phyloP scores from a whole-genome alignment of 2,113 vertebrate species.

The Grantiella picta region DNA sequence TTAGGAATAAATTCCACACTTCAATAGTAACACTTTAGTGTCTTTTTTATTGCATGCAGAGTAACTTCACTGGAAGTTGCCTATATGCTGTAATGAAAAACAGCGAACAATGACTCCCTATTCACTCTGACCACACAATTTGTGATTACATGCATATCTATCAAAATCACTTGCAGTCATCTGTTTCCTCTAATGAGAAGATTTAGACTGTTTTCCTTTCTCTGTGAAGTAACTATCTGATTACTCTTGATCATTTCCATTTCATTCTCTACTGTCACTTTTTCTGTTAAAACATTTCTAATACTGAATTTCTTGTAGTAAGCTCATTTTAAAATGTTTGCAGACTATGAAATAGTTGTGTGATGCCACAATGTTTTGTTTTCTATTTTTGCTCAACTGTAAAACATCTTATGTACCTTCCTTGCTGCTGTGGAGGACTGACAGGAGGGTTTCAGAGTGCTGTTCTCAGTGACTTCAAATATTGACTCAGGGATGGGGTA shows the following conservation, averaged over 20 bases:
- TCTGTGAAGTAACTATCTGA: not conserved
- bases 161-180: not conserved
- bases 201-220: not conserved
- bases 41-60: not conserved
- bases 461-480: not conserved
- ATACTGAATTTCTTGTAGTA: not conserved
- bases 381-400: not conserved
- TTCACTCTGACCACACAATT: not conserved
- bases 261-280: not conserved
- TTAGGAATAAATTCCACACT: not conserved
- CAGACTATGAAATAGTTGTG: not conserved
- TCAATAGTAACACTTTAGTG: rapidly evolving
- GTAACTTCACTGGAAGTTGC: not conserved
- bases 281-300: not conserved
- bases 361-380: not conserved
- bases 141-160: not conserved
- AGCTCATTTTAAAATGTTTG: not conserved
- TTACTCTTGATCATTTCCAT: not conserved
- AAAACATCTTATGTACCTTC: not conserved
- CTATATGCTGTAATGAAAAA: not conserved
- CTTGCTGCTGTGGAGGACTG: not conserved
- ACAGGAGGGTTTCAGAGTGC: rapidly evolving
- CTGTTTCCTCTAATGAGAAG: not conserved
- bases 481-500: not conserved
- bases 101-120: not conserved